Base-by-base conservation (phyloP, 2,113 vertebrate species). In the Chionis minor region DNA sequence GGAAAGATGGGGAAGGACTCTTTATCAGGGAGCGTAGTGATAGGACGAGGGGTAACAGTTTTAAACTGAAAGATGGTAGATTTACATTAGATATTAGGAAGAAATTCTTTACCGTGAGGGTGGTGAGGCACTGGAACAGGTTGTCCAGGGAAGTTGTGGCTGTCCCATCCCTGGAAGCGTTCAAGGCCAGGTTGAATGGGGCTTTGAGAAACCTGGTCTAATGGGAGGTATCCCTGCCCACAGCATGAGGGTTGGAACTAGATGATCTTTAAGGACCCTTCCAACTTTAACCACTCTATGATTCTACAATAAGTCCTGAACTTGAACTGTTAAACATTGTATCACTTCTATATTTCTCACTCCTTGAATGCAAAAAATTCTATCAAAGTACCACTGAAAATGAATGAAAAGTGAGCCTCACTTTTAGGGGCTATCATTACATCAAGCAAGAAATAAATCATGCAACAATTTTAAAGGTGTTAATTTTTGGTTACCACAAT, bases 341-440 rank as follows among this genome's bases (percentile, higher is more conserved):
- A 51, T 28, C 10, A 15, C 3, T 58, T 62, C n/a, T 61, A 4
- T 13, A 21, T 42, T 88, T 88, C n/a, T 56, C 12, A 51, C 10
- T 26, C 59, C 20, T 14, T 35, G 15, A 62, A 28, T 14, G 4
- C 21, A 69, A 30, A 69, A 62, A 27, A n/a, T 21, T 61, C 18
- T 19, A 4, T 32, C 15, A 9, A 78, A 84, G 21, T 14, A 33
- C 4, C 33, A 24, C 69, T 17, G 16, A 73, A 73, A 89, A 81
- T 0, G 2, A 77, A 26, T 7, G 1, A 74, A 30, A 62, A 86
- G 35, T 4, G 1, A 35, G 23, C 17, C 8, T 86, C 7, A 7
- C 3, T 83, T 54, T 52, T 49, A 52, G 14, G 16, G 15, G 3
- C 14, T 67, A 42, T 14, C 28, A 12, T 16, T 35, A 9, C 8